phyloP scores from a whole-genome alignment of 2,113 vertebrate genomes.

The Rynchops niger region DNA sequence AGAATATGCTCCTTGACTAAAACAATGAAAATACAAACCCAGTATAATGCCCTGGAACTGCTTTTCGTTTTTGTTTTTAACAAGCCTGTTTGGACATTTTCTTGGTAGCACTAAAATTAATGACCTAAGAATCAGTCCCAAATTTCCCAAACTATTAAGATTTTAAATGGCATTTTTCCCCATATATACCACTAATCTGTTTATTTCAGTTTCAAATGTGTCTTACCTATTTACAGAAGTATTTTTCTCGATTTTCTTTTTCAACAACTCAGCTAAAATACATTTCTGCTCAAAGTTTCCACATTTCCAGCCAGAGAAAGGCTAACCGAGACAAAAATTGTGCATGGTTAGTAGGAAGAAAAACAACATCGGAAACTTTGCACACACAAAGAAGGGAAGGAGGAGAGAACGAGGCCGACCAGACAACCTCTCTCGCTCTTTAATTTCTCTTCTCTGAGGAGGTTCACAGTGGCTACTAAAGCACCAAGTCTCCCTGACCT shows the following conservation, averaged over 20 bases:
- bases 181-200: background rate
- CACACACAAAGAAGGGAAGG: background rate
- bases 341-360: background rate
- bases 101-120: background rate
- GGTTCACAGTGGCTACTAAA: background rate
- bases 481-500: rapidly evolving
- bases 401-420: background rate
- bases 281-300: constrained; percentile 16
- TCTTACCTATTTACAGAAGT: background rate
- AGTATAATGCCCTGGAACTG: background rate
- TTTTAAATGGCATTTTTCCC: background rate
- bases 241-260: background rate
- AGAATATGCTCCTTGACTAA: background rate
- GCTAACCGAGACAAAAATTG: background rate
- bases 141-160: background rate
- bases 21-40: constrained; percentile 3
- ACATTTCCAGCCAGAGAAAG: background rate
- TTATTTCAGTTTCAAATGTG: background rate
- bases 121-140: background rate
- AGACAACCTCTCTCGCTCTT: background rate
- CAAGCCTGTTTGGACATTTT: background rate
- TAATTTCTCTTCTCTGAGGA: background rate
- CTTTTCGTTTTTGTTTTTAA: background rate
- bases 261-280: background rate
- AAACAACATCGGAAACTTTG: background rate